These are phyloP conservation scores for Netelia inedita DNA, from an alignment of 2,888 invertebrate species.

Conservation along the genomic window DNA sequence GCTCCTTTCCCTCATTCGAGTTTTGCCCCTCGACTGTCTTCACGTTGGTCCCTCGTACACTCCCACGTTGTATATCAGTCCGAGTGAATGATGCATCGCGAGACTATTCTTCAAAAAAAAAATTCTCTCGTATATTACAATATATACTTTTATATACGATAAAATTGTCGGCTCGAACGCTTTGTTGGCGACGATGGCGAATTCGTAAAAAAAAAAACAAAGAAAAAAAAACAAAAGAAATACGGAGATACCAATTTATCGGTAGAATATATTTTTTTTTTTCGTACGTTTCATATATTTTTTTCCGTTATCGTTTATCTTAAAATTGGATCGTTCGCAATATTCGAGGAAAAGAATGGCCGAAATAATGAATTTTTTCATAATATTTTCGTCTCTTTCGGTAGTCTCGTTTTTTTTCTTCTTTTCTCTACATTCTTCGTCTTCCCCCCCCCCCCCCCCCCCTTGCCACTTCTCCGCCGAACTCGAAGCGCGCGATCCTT, in stretches of 20 bases:
- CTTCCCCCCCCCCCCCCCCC: too few species aligned
- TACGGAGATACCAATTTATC: slow-evolving; percentile 16
- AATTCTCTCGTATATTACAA: neutral
- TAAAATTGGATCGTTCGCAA: too few species aligned
- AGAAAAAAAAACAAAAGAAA: slow-evolving; percentile 35
- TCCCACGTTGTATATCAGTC: slow-evolving; percentile 43
- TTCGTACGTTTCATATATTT: slow-evolving; percentile 28
- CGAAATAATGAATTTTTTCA: slow-evolving; percentile 4
- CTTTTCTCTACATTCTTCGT: slow-evolving; percentile 1
- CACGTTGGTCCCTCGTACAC: slow-evolving; percentile 44
- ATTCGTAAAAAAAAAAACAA: neutral
- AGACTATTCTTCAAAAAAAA: slow-evolving; percentile 20
- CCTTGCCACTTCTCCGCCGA: slow-evolving; percentile 11
- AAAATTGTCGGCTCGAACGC: slow-evolving; percentile 16
- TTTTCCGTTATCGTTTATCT: neutral
- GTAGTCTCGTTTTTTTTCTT: neutral
- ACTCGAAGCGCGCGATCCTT: slow-evolving; percentile 52
- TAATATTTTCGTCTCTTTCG: neutral
- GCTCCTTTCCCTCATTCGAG: slow-evolving; percentile 7
- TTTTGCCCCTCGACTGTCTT: slow-evolving; percentile 44
- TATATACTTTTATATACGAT: slow-evolving; percentile 8
- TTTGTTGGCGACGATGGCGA: slow-evolving; percentile 5
- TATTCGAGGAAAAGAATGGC: too few species aligned
- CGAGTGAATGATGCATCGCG: slow-evolving; percentile 30
- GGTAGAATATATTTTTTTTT: too few species aligned